A percentile compares a stretch with the other conserved stretches of the same genome.
These are phyloP conservation scores for Loxodonta africana DNA, from an alignment of 2,113 vertebrate genomes.

Conservation along the genomic window DNA sequence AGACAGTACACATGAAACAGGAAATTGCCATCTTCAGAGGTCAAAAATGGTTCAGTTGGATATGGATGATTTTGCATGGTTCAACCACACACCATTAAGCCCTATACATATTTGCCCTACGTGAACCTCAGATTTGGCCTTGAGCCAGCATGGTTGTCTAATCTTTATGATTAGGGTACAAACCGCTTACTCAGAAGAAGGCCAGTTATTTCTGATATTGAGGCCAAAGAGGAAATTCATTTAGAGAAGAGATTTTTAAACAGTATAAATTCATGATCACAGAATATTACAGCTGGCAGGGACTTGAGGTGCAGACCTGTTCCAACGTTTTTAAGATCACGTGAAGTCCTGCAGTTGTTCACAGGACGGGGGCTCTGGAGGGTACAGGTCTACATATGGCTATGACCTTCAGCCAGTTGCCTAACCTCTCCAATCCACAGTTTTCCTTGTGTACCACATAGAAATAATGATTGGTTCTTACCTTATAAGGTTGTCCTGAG, in stretches of 20 bases:
- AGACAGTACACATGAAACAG: neutral
- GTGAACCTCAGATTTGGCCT: neutral
- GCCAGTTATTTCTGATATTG: neutral
- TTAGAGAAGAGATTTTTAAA: constrained; percentile 24
- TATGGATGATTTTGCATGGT: neutral
- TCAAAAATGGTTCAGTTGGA: neutral
- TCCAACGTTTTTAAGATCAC: fast-evolving
- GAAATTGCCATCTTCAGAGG: too few relatives aligned
- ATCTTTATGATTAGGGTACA: neutral
- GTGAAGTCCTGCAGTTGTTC: neutral
- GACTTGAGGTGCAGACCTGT: neutral
- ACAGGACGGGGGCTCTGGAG: neutral
- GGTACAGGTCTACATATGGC: neutral
- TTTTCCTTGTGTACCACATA: neutral
- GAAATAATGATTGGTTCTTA: neutral
- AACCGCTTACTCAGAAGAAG: neutral
- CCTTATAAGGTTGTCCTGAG: neutral
- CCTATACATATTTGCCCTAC: neutral
- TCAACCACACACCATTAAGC: neutral
- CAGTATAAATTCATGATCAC: neutral
- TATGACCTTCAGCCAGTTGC: neutral
- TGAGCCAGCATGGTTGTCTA: neutral
- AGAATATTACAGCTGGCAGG: neutral
- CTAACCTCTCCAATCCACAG: neutral
- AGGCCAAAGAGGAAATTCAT: neutral